Percentiles rank a stretch among this genome's conserved stretches.
phyloP scores from a whole-genome alignment of 2,797 vertebrate genomes.

The Sebastiscus albofasciatus region DNA sequence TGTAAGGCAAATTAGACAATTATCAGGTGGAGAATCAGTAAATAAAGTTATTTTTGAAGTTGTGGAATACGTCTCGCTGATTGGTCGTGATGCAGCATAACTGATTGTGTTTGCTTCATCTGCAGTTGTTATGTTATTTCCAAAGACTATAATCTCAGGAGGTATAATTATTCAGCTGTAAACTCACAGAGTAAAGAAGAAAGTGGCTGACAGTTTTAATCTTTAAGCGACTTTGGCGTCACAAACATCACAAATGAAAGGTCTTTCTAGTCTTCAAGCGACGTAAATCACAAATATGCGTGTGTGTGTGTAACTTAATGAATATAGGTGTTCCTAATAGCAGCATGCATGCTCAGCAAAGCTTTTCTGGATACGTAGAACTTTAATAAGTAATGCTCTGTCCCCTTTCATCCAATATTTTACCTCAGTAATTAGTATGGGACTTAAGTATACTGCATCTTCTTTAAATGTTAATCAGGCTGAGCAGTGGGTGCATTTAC shows the following conservation, averaged over 20 bases:
- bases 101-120: neutral
- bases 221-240: neutral
- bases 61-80: neutral
- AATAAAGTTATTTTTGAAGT: neutral
- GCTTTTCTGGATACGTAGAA: conserved; percentile 6
- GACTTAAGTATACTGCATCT: conserved; percentile 22
- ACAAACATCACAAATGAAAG: neutral
- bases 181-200: neutral
- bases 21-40: neutral
- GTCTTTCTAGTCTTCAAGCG: neutral
- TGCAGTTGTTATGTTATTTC: neutral
- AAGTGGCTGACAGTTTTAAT: neutral
- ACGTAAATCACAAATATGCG: neutral
- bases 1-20: neutral
- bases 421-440: conserved; percentile 43
- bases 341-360: conserved; percentile 44
- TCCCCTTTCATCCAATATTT: conserved; percentile 25
- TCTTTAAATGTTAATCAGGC: conserved; percentile 55
- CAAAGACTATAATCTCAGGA: neutral
- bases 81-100: neutral
- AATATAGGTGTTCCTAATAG: conserved; percentile 32
- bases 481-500: conserved; percentile 32
- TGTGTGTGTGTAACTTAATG: conserved; percentile 8
- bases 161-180: neutral
- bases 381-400: conserved; percentile 42